Evolutionary conservation across 2,113 vertebrate genomes (phyloP).

Genomic region (Himantopus leucocephalus): DNA sequence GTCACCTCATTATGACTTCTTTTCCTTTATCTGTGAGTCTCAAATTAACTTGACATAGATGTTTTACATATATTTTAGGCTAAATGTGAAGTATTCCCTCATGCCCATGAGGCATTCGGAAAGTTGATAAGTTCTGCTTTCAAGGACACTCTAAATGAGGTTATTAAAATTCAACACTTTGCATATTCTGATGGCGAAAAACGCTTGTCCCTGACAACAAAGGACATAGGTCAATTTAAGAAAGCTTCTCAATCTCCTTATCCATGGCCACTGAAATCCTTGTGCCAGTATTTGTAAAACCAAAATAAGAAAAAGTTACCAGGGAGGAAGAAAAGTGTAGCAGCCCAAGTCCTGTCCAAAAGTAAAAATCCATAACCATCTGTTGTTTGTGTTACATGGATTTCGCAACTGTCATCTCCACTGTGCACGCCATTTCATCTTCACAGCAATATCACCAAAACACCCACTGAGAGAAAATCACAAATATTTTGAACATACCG

Average conservation of each 20-base stretch:
- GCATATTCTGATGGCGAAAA: constrained; percentile 41
- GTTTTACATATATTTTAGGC: constrained; percentile 42
- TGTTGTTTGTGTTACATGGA: constrained; percentile 55
- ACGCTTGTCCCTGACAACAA: constrained; percentile 29
- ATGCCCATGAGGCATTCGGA: constrained; percentile 26
- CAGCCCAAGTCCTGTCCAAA: constrained; percentile 4
- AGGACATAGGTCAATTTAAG: not conserved
- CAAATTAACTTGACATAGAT: constrained; percentile 51
- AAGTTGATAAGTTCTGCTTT: constrained; percentile 43
- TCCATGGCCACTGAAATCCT: not conserved
- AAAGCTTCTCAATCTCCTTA: constrained; percentile 10
- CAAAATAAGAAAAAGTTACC: not conserved
- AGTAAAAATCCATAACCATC: constrained; percentile 45
- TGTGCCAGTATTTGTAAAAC: not conserved
- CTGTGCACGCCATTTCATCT: constrained; percentile 28
- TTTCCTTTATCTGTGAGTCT: constrained; percentile 27
- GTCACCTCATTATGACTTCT: constrained; percentile 14
- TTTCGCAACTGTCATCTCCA: constrained; percentile 57
- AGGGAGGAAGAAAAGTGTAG: constrained; percentile 1
- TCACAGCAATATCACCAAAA: constrained; percentile 19
- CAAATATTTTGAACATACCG: constrained; percentile 51
- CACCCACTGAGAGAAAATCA: constrained; percentile 38
- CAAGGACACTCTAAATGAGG: constrained; percentile 66
- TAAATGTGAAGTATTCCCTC: constrained; percentile 52
- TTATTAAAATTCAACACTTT: constrained; percentile 69